Evolutionary conservation across 2,797 vertebrate species (phyloP), one percentile per base, ranked within the genome.

Genomic region (Nyctibius grandis): DNA sequence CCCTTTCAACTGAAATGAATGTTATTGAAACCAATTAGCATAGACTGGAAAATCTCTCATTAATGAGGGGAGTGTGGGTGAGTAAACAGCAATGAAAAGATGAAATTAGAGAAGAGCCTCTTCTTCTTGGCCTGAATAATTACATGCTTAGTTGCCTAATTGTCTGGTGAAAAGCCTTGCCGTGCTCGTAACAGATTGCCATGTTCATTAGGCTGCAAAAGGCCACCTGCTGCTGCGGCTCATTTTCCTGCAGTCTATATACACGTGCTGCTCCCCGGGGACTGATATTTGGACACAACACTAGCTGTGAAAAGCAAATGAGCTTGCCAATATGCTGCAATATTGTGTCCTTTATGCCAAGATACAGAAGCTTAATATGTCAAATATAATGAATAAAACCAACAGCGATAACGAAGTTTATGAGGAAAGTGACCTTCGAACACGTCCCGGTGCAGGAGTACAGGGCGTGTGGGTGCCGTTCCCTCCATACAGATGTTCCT

Each of bases 21-120:
- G 99, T 99, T 99, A 99, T 99, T 99, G 99, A 99, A 99, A 99
- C 98, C 99, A 99, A 99, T 99, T 99, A 99, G 99, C 99, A 99
- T 98, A 98, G 99, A 99, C 99, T 99, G 99, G 99, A 99, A 99
- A 99, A 99, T 99, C 99, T 99, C 99, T 99, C 99, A 97, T 99
- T 99, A 99, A 99, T 98, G 99, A 99, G 99, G 99, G 99, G 99
- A 99, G 99, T 99, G 99, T 98, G 99, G 99, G 99, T 99, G 99
- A 99, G 99, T 99, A 99, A 99, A 99, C 99, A 99, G 99, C 98
- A 99, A 99, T 99, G 99, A 99, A 99, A 99, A 99, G 99, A 99
- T 99, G 99, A 99, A 99, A 99, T 99, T 99, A 99, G 99, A 99
- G 99, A 98, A 99, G 98, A 99, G 98, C 98, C 99, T 99, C 99